Evolutionary conservation across 2,888 invertebrate genomes (phyloP), one percentile per base, ranked within the genome.

Genomic region (Lysandra bellargus): DNA sequence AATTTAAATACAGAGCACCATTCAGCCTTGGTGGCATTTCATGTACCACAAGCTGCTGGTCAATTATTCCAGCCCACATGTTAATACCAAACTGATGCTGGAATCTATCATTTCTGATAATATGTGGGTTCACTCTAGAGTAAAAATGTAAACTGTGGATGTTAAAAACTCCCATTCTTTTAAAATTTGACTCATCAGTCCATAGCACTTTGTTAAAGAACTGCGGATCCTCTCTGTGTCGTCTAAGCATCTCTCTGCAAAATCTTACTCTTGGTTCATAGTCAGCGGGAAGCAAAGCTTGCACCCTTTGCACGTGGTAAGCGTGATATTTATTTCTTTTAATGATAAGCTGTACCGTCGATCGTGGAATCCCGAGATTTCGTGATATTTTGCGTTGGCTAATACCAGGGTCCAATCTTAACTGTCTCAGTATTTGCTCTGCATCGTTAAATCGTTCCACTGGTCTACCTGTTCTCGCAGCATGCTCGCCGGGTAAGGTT

Each of bases 191-290:
- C 61, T 83, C 83, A 53, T 84, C 83, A 7, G 81, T 80, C 82
- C 81, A 84, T 40, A 83, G 78, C 30, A 83, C 81, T 81, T 81
- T 81, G 30, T 83, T 78, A 37, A 83, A 83, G 80, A 80, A 83
- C 69, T 80, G 61, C 53, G 82, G 80, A 72, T 82, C 80, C 17
- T 80, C 80, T 79, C 74, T 14, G 57, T 44, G 33, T 73, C 64
- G 73, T 69, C 73, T 23, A 37, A 83, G 64, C 81, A 81, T 82
- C 73, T 82, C 73, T 77, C 78, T 81, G 72, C 44, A 79, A 82
- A 81, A 74, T 49, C 64, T n/a, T 4, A 82, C 75, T 78, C 80
- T n/a, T 30, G 40, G 30, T 78, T 72, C 57, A 74, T 82, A 80
- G 60, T 81, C 82, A 40, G 61, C 64, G 23, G 80, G 79, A 40